phyloP scores from a whole-genome alignment of 2,113 vertebrate genomes.

The Anhinga rufa region DNA sequence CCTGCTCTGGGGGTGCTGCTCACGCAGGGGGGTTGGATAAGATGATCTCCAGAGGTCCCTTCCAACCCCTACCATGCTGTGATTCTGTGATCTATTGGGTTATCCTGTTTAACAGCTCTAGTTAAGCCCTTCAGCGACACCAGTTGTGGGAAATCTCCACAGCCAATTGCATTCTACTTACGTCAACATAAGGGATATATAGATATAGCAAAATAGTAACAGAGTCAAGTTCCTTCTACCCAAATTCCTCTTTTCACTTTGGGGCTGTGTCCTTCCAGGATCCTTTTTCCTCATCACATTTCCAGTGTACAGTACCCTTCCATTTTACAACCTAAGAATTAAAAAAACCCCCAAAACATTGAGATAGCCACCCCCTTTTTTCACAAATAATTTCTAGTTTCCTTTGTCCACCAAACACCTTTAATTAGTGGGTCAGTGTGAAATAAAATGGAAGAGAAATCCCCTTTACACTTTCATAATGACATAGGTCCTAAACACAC shows the following conservation, averaged over 20 bases:
- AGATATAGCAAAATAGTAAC: neutral
- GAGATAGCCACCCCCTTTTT: neutral
- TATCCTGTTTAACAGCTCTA: neutral
- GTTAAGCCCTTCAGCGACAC: neutral
- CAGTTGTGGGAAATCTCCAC: neutral
- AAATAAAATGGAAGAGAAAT: neutral
- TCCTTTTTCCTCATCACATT: neutral
- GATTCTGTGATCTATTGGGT: neutral
- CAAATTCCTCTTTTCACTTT: neutral
- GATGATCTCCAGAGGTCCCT: too few relatives aligned
- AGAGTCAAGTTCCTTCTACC: neutral
- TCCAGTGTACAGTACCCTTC: neutral
- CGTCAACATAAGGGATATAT: neutral
- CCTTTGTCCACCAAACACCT: neutral
- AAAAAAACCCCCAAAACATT: neutral
- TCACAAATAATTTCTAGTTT: neutral
- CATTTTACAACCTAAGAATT: neutral
- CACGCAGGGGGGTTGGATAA: too few relatives aligned
- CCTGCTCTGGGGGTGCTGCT: too few relatives aligned
- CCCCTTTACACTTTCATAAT: neutral
- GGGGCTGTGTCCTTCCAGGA: neutral
- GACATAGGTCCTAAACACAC: neutral
- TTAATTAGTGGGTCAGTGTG: neutral
- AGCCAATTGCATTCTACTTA: neutral
- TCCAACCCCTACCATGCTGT: too few relatives aligned